Evolutionary conservation across 2,888 invertebrate genomes (phyloP), one percentile per base, ranked within the genome.

Genomic region (Choreutis nemorana): DNA sequence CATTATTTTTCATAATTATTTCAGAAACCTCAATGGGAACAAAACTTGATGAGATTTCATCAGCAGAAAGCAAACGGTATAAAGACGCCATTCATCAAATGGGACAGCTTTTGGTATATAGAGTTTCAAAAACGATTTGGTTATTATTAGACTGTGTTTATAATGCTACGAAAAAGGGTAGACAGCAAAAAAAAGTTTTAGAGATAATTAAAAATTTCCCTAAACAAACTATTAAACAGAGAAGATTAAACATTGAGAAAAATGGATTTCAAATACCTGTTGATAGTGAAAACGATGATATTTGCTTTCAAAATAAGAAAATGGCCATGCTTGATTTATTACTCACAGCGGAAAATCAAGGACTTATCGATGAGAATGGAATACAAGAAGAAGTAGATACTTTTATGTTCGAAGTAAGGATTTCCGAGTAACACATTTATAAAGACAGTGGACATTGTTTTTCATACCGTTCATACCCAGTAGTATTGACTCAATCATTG

Each of bases 1-100:
- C n/a, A 21, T 21, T 10, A 7, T 21, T 27, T 12, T 26, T 30
- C 26, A n/a, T 21, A n/a, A 21, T 21, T 20, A 16, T 39, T 48
- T 23, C 34, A 66, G 68, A 75, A 63, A 72, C 81, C 6, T 85
- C 87, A 2, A 83, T 87, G 82, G 87, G 87, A 4, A 67, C 80
- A 1, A 68, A 72, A 29, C 57, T 86, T 7, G 57, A 68, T 28
- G 57, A 60, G 23, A 60, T 70, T 29, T 48, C 58, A 24, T 43
- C 50, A 2, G 23, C 37, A 0, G 54, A 47, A 15, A 67, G 75
- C 8, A 55, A 60, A 7, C 61, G 63, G 28, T 85, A 85, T 46
- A 70, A 82, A 11, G 42, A 62, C 11, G 70, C 81, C 21, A 75
- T 85, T 23, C 61, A 72, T 29, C 48, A 54, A 2, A 37, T 78